A percentile compares a stretch with the other conserved stretches of the same genome.
Evolutionary conservation across 2,113 vertebrate genomes (phyloP).

Genomic region (Limanda limanda): DNA sequence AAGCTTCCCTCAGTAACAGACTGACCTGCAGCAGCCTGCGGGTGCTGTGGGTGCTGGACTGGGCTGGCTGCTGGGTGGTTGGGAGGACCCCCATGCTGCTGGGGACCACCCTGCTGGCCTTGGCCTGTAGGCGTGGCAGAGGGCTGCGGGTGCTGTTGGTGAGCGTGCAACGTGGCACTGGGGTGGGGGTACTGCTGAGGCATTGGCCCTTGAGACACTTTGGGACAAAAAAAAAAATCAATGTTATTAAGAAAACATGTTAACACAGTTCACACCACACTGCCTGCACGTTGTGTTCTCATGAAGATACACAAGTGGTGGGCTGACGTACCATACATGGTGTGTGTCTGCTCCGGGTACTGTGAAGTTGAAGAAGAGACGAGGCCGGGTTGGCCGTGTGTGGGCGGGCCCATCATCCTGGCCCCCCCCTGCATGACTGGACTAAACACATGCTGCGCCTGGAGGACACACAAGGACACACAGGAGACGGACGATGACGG

Average conservation of each 20-base stretch:
- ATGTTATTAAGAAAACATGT: not conserved
- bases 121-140: constrained; percentile 97
- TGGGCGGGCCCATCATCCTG: constrained; percentile 94
- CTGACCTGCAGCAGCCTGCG: constrained; percentile 85
- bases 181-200: constrained; percentile 96
- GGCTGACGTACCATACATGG: constrained; percentile 95
- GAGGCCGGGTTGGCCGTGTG: constrained; percentile 92
- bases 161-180: constrained; percentile 91
- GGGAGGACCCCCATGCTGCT: constrained; percentile 88
- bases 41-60: constrained; percentile 95
- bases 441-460: constrained; percentile 97
- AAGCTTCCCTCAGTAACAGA: too few relatives aligned
- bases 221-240: constrained; percentile 42
- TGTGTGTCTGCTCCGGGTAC: constrained; percentile 97
- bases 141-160: constrained; percentile 93
- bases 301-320: not conserved
- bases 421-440: constrained; percentile 94
- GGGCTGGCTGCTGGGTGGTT: constrained; percentile 96
- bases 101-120: constrained; percentile 85
- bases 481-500: not conserved
- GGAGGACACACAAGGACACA: constrained; percentile 41
- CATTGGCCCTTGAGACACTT: constrained; percentile 95
- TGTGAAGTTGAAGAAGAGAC: constrained; percentile 94
- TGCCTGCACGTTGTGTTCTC: not conserved
- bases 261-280: not conserved